phyloP scores from a whole-genome alignment of 2,113 vertebrate species.

The Sigmodon hispidus region DNA sequence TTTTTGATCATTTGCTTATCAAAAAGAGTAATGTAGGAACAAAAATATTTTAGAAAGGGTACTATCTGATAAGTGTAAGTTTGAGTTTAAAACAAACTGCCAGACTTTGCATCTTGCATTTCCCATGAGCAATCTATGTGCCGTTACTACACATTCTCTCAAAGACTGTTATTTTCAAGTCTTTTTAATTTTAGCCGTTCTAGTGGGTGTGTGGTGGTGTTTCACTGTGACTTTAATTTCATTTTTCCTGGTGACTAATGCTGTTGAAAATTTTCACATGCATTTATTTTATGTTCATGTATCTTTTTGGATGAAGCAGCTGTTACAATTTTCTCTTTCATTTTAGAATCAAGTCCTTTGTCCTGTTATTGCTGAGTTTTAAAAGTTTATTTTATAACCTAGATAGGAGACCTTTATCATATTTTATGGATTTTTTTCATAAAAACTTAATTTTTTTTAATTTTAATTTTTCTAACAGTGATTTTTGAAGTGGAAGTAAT shows the following conservation, averaged over 20 bases:
- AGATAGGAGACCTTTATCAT: not conserved
- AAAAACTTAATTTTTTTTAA: constrained; percentile 43
- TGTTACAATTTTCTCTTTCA: constrained; percentile 29
- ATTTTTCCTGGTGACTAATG: constrained; percentile 61
- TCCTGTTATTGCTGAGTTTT: constrained; percentile 23
- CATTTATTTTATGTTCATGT: constrained; percentile 22
- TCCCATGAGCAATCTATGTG: not conserved
- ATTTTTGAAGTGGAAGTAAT: constrained; percentile 36
- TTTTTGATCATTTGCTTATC: constrained; percentile 30
- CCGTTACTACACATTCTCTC: not conserved
- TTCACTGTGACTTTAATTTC: constrained; percentile 60
- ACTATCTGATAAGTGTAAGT: not conserved
- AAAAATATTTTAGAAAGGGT: not conserved
- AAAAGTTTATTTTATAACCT: constrained; percentile 28
- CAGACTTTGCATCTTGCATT: constrained; percentile 1
- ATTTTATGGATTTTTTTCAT: constrained; percentile 21
- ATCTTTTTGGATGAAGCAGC: constrained; percentile 16
- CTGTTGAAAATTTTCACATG: constrained; percentile 45
- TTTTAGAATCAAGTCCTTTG: constrained; percentile 61
- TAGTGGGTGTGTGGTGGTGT: not conserved
- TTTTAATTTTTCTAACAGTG: constrained; percentile 43
- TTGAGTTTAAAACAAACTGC: not conserved
- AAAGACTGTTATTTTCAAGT: not conserved
- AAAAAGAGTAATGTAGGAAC: constrained; percentile 1
- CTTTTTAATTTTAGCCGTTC: constrained; percentile 42